Evolutionary conservation across 2,797 vertebrate species (phyloP), one percentile per base, ranked within the genome.

Genomic region (Sphenopsis melanotis): DNA sequence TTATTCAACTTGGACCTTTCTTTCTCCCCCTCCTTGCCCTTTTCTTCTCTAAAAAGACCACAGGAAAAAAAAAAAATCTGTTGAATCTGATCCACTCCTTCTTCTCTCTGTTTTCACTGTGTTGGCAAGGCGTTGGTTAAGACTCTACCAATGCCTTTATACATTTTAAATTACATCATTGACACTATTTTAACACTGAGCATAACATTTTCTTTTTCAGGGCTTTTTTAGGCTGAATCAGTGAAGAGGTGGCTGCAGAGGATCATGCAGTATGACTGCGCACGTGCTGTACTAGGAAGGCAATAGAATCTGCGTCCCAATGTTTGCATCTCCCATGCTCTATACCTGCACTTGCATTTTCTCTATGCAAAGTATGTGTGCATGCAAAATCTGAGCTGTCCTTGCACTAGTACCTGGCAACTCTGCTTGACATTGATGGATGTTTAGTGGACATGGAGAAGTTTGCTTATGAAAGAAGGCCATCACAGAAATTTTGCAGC

Each of bases 1-100:
- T 94, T 95, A 83, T 94, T 94, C 91, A 90, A 17, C 85, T 94
- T 7, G 13, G 94, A 92, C 95, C 83, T 94, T 95, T 93, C 88
- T 86, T 96, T 89, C 65, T 84, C 21, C 75, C 78, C 93, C 93
- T 75, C 46, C 36, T 32, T 96, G 83, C 85, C 94, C 95, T 94
- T 92, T 93, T 93, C 65, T 88, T 91, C 70, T 80, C 52, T 89
- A 60, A 87, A 91, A 91, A 89, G 71, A 82, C 34, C 19, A 77
- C 23, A 71, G 37, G 2, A 65, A 55, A 65, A 53, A 37, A 53
- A 37, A 64, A 61, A 60, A 66, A 41, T 1, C 22, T 32, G 3
- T 13, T 61, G 19, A 94, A 83, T 69, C 42, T 74, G 60, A 23
- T 70, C 37, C 36, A 39, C 32, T 91, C 23, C 29, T 84, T 71